phyloP scores from a whole-genome alignment of 1,140 invertebrate species.

The Scaptomyza hsui region DNA sequence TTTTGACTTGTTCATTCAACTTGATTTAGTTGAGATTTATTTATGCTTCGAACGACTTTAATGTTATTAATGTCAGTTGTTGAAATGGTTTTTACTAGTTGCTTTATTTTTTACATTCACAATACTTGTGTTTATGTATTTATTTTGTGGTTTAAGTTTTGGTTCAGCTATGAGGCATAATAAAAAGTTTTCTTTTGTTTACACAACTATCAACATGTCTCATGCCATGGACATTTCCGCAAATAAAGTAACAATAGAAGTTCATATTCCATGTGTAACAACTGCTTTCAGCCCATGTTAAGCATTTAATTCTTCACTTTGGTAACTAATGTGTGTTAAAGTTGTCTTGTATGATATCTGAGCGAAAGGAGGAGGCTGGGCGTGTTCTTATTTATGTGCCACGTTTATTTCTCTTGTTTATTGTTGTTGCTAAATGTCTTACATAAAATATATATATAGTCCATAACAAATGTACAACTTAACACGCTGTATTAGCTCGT shows the following conservation, averaged over 20 bases:
- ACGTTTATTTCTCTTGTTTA: constrained; percentile 36
- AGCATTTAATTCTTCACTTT: not conserved
- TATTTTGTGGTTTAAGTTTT: too few relatives aligned
- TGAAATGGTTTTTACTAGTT: constrained; percentile 6
- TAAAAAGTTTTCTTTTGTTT: not conserved
- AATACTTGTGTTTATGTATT: too few relatives aligned
- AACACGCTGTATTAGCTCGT: constrained; percentile 63
- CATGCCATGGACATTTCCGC: not conserved
- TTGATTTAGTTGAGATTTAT: not conserved
- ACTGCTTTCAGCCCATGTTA: not conserved
- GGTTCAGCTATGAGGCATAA: not conserved
- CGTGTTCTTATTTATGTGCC: constrained; percentile 11
- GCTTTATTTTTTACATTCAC: not conserved
- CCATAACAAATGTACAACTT: constrained; percentile 44
- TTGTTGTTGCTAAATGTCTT: constrained; percentile 52
- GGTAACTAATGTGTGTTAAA: not conserved
- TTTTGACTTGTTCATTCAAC: constrained; percentile 17
- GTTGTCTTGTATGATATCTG: constrained; percentile 11
- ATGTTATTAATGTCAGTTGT: not conserved
- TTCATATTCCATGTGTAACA: constrained; percentile 1
- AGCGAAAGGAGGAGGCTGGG: constrained; percentile 4
- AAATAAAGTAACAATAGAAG: constrained; percentile 11
- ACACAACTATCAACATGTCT: not conserved
- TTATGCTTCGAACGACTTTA: not conserved
- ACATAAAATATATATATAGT: constrained; percentile 42